Percentiles rank a stretch among this genome's conserved stretches.
Evolutionary conservation across 2,888 invertebrate genomes (phyloP).

Genomic region (Anagyrus pseudococci): DNA sequence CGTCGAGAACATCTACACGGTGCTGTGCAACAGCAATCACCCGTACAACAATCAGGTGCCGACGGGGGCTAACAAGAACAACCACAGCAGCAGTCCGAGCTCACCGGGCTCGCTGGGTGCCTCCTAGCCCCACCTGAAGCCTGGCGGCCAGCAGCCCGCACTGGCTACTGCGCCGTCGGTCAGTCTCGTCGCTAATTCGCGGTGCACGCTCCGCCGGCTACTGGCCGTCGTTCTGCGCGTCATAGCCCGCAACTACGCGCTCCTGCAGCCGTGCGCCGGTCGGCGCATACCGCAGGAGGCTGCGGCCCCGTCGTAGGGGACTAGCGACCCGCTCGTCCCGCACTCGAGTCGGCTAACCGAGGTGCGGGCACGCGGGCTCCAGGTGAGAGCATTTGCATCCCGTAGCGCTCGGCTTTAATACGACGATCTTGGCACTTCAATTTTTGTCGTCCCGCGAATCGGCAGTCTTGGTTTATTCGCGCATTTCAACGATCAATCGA

Average conservation of each 20-base stretch:
- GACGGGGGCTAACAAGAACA: conserved; percentile 51
- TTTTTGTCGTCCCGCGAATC: not conserved
- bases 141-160: conserved; percentile 52
- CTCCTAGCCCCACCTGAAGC: conserved; percentile 59
- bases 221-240: conserved; percentile 52
- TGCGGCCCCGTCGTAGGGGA: not conserved
- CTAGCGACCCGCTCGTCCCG: not conserved
- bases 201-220: conserved; percentile 55
- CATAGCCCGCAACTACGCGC: conserved; percentile 46
- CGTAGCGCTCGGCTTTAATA: not conserved
- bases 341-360: not conserved
- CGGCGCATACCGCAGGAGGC: not conserved
- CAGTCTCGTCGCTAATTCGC: conserved; percentile 41
- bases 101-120: conserved; percentile 54
- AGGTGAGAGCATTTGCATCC: not conserved
- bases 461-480: not conserved
- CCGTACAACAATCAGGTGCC: conserved; percentile 73
- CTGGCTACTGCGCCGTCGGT: conserved; percentile 3
- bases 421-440: not conserved
- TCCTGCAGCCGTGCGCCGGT: conserved; percentile 23
- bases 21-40: conserved; percentile 90
- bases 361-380: not conserved
- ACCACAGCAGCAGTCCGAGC: conserved; percentile 51
- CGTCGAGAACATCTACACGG: conserved; percentile 96
- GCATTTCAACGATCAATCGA: not conserved